phyloP scores from a whole-genome alignment of 2,797 vertebrate genomes.

The Cottoperca gobio region DNA sequence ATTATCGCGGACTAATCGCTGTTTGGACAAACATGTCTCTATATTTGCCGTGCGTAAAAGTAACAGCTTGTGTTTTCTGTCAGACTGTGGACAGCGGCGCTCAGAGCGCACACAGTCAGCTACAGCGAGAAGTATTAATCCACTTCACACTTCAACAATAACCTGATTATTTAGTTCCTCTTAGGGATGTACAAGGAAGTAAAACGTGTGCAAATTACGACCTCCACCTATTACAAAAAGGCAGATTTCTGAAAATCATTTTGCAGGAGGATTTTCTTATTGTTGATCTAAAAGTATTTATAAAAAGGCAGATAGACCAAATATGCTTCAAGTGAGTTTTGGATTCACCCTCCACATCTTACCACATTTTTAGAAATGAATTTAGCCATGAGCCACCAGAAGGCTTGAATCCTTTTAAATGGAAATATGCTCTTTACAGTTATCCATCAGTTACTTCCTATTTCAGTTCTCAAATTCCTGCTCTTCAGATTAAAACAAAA shows the following conservation, averaged over 20 bases:
- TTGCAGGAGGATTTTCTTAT: neutral
- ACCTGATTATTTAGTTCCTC: neutral
- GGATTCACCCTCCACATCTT: neutral
- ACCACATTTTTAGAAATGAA: neutral
- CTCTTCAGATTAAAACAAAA: conserved; percentile 37
- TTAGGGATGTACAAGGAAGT: neutral
- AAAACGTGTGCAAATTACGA: neutral
- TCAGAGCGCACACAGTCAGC: conserved; percentile 13
- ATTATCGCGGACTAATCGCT: neutral
- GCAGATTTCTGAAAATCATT: neutral
- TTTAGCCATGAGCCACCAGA: neutral
- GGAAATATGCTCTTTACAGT: conserved; percentile 17
- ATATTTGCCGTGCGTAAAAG: conserved; percentile 42
- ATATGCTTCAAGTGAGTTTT: neutral
- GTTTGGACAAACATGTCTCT: conserved; percentile 18
- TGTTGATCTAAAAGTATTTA: neutral
- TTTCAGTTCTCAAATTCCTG: conserved; percentile 62
- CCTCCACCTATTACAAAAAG: neutral
- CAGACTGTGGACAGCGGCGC: conserved; percentile 5
- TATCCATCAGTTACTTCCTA: conserved; percentile 44
- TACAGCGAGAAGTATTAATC: neutral
- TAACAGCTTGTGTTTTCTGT: neutral
- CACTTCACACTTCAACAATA: neutral
- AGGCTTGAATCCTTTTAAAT: neutral
- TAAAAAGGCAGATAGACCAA: neutral